A percentile compares a stretch with the other conserved stretches of the same genome.
Conservation (phyloP, 2,888 invertebrate species). For the Arge pagana region DNA sequence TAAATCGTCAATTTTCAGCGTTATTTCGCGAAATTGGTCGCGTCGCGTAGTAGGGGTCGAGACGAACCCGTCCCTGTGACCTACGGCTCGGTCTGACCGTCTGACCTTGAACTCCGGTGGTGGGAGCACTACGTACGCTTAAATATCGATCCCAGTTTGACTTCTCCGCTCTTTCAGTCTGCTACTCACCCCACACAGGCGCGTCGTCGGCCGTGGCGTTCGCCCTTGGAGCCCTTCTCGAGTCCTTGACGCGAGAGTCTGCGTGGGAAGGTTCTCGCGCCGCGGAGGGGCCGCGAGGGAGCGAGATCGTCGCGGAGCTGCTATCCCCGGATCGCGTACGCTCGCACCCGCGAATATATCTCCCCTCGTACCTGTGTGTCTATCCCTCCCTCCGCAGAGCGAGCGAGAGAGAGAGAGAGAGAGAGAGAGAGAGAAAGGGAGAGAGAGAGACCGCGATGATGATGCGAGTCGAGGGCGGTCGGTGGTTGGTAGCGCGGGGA, state of each 20-base stretch:
- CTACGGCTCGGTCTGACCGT: constrained; percentile 3
- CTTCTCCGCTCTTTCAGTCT: background rate
- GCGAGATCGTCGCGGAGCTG: background rate
- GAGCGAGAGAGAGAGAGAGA: background rate
- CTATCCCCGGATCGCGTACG: too few relatives aligned
- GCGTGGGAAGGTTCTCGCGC: too few relatives aligned
- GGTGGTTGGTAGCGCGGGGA: too few relatives aligned
- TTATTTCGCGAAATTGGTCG: too few relatives aligned
- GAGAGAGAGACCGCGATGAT: background rate
- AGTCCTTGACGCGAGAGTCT: constrained; percentile 6
- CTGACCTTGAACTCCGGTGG: constrained; percentile 12
- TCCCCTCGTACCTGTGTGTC: too few relatives aligned
- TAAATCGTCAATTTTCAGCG: too few relatives aligned
- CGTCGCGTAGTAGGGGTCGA: background rate
- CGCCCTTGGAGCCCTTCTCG: constrained; percentile 7
- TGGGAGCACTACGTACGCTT: constrained; percentile 6
- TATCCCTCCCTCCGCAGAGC: too few relatives aligned
- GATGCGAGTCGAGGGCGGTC: constrained; percentile 20
- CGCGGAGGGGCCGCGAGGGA: constrained; percentile 3
- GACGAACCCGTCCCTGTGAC: background rate
- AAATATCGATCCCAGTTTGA: constrained; percentile 8
- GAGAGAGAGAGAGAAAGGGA: background rate
- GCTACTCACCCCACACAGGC: background rate
- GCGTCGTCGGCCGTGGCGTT: background rate
- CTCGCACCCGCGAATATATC: too few relatives aligned